Evolutionary conservation across 2,888 invertebrate species (phyloP), one percentile per base, ranked within the genome.

Genomic region (Ophonus ardosiacus): DNA sequence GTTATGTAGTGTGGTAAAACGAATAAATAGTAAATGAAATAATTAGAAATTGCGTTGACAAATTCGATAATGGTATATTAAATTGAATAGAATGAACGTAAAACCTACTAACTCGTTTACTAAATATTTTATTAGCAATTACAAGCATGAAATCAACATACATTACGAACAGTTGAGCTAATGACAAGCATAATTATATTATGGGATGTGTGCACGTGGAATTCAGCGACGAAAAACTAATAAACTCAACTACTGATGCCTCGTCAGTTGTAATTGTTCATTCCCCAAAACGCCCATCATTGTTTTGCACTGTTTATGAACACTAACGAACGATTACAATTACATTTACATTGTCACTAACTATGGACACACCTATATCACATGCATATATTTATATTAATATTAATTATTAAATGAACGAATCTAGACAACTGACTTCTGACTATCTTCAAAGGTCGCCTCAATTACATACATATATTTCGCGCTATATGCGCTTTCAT

Each of bases 121-220:
- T 78, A 78, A 78, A 78, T 78, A 78, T 78, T 78, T 78, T 78
- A 78, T 78, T 78, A 78, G 21, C 78, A 78, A 78, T 78, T 78
- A 78, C 56, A 57, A 57, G 56, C 57, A 24, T 57, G 57, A 57
- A 78, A 78, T 78, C 78, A 78, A 57, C 78, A 78, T 78, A 78
- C 56, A 78, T 78, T 78, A 51, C 74, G 74, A 40, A 74, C 74
- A 21, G 74, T 74, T 43, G 18, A 74, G 18, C 74, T 74, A 74
- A 74, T 74, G 57, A 78, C 78, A 57, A 78, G 56, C 56, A 78
- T 78, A 78, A 78, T 78, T 78, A 78, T 24, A 78, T 78, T 78
- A 78, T 63, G 68, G 24, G 13, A 15, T 68, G 31, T 68, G 38
- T 13, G 31, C 68, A 68, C 68, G n/a, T 68, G 68, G 24, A 7